Percentiles rank a stretch among this genome's conserved stretches.
phyloP scores from a whole-genome alignment of 2,888 invertebrate species.

The Asteroscopus sphinx region DNA sequence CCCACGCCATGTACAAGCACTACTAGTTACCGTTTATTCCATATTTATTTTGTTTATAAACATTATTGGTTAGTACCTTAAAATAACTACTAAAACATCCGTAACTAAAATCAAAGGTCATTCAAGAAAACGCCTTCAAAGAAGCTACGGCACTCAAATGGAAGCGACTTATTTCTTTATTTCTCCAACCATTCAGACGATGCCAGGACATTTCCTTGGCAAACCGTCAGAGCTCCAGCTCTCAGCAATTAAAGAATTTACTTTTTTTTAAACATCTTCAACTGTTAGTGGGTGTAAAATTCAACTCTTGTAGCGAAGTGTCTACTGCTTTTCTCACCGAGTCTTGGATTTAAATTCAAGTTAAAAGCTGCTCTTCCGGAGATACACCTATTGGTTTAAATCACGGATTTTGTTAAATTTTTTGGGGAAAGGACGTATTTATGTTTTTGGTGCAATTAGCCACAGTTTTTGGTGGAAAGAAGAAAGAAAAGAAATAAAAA shows the following conservation, averaged over 20 bases:
- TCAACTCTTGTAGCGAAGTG: conserved; percentile 45
- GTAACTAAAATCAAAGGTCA: conserved; percentile 15
- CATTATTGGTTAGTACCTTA: background rate
- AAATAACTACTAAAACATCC: conserved; percentile 5
- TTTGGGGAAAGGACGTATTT: conserved; percentile 21
- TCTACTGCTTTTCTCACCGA: conserved; percentile 36
- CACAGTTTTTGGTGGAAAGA: no score
- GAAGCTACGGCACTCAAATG: conserved; percentile 43
- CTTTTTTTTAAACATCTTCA: conserved; percentile 51
- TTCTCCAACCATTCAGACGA: conserved; percentile 40
- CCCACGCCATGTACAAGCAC: no score
- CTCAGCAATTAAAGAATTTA: conserved; percentile 46
- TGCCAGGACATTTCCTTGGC: conserved; percentile 56
- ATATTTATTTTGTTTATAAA: no score
- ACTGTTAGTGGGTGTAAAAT: conserved; percentile 51
- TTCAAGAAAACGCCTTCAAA: conserved; percentile 32
- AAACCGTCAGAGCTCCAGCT: conserved; percentile 46
- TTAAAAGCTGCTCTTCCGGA: conserved; percentile 43
- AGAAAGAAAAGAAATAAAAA: no score
- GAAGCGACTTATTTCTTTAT: conserved; percentile 56
- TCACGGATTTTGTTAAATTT: conserved; percentile 34
- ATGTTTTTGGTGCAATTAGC: conserved; percentile 10
- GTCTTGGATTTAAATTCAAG: conserved; percentile 53
- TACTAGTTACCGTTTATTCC: no score
- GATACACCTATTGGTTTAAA: conserved; percentile 50